These are phyloP conservation scores for Enchytraeus crypticus DNA, from an alignment of 2,888 invertebrate genomes.

Conservation along the genomic window DNA sequence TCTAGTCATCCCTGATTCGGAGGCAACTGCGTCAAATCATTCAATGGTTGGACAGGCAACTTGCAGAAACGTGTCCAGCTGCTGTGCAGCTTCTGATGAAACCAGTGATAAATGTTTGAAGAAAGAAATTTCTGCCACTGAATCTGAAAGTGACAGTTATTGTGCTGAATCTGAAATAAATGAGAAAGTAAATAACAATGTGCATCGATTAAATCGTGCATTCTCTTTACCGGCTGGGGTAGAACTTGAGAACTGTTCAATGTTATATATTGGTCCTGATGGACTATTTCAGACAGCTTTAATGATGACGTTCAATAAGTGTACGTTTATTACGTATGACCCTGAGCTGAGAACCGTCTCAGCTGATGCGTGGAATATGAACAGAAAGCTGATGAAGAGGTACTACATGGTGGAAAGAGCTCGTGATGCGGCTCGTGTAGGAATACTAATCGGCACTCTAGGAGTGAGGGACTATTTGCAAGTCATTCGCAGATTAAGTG, in stretches of 20 bases:
- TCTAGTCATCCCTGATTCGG: too few species aligned
- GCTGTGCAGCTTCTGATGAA: too few species aligned
- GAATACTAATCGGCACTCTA: conserved; percentile 82
- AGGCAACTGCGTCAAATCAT: too few species aligned
- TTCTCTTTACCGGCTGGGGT: conserved; percentile 24
- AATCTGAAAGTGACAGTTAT: too few species aligned
- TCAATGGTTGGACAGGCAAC: too few species aligned
- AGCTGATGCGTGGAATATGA: conserved; percentile 38
- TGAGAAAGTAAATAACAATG: too few species aligned
- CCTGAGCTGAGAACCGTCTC: conserved; percentile 32
- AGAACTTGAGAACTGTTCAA: conserved; percentile 52
- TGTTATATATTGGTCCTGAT: conserved; percentile 61
- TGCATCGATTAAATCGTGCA: conserved; percentile 28
- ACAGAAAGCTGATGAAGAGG: conserved; percentile 66
- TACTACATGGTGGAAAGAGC: conserved; percentile 79
- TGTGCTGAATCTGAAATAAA: too few species aligned
- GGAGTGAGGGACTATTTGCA: conserved; percentile 66
- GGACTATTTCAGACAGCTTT: conserved; percentile 61
- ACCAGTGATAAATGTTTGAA: too few species aligned
- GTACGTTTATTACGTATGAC: conserved; percentile 45
- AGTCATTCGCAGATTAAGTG: conserved; percentile 65
- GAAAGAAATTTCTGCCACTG: too few species aligned
- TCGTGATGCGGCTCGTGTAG: conserved; percentile 77
- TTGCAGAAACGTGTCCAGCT: too few species aligned
- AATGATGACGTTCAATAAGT: conserved; percentile 47